phyloP scores from a whole-genome alignment of 1,140 invertebrate species.

The Drosophila persimilis region DNA sequence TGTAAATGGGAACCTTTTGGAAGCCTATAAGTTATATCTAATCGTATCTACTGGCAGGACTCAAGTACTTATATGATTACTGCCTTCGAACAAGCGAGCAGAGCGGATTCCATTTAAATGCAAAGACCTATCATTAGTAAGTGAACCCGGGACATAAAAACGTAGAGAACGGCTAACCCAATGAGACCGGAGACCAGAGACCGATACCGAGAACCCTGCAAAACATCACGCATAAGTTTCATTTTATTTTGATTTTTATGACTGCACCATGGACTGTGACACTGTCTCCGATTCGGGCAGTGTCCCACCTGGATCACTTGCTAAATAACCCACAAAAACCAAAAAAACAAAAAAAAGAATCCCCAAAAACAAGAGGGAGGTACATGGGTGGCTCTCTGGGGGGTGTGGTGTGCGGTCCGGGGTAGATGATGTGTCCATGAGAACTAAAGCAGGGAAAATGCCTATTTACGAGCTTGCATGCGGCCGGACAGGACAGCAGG shows the following conservation, averaged over 20 bases:
- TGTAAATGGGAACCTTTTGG: neutral
- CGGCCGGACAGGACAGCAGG: constrained; percentile 48
- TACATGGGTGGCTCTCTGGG: neutral
- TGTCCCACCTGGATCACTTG: constrained; percentile 82
- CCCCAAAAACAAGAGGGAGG: constrained; percentile 10
- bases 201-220: constrained; percentile 5
- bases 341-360: constrained; percentile 31
- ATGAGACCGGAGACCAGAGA: constrained; percentile 14
- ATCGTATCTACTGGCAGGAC: too few relatives aligned
- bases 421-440: constrained; percentile 43
- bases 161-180: constrained; percentile 19
- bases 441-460: constrained; percentile 80
- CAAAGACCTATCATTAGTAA: constrained; percentile 52
- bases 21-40: neutral
- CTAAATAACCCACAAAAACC: constrained; percentile 57
- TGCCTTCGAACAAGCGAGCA: constrained; percentile 4
- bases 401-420: neutral
- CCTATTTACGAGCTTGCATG: constrained; percentile 82
- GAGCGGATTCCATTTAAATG: constrained; percentile 39
- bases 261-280: constrained; percentile 58
- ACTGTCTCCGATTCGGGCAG: constrained; percentile 22
- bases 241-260: constrained; percentile 83
- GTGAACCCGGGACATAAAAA: constrained; percentile 36
- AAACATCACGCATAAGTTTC: constrained; percentile 82
- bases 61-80: neutral